Evolutionary conservation across 2,113 vertebrate genomes (phyloP).

Genomic region (Cynopterus brachyotis): DNA sequence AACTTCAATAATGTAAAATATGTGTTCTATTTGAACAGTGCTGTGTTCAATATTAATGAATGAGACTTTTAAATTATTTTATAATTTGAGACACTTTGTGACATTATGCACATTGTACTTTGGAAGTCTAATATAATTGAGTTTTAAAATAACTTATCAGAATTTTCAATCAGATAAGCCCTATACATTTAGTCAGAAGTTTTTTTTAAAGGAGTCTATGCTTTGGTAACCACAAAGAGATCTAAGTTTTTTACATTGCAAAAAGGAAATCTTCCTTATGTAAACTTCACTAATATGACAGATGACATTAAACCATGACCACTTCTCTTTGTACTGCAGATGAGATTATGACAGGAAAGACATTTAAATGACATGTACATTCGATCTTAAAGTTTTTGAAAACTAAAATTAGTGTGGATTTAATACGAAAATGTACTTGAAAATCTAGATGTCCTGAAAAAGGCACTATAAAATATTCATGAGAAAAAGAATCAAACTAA

Average conservation of each 20-base stretch:
- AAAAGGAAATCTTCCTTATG: background rate
- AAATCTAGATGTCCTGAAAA: constrained; percentile 23
- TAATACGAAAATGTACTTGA: constrained; percentile 39
- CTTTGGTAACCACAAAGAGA: background rate
- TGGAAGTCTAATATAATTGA: background rate
- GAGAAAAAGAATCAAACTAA: constrained; percentile 15
- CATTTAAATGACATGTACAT: constrained; percentile 31
- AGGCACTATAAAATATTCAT: constrained; percentile 53
- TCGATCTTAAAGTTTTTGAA: constrained; percentile 15
- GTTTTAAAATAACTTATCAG: constrained; percentile 29
- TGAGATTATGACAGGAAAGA: constrained; percentile 16
- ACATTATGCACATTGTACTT: background rate
- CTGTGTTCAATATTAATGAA: constrained; percentile 28
- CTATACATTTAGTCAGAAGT: constrained; percentile 2
- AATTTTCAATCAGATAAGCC: background rate
- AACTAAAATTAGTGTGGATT: constrained; percentile 45
- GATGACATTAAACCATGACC: background rate
- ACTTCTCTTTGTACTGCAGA: background rate
- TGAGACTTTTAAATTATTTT: constrained; percentile 27
- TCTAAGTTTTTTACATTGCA: background rate
- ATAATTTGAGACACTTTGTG: background rate
- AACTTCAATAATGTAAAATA: background rate
- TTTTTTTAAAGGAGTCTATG: constrained; percentile 18
- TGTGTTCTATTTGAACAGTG: background rate
- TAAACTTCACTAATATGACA: background rate